Evolutionary conservation across 1,140 invertebrate species (phyloP).

Genomic region (Hyphantria cunea): DNA sequence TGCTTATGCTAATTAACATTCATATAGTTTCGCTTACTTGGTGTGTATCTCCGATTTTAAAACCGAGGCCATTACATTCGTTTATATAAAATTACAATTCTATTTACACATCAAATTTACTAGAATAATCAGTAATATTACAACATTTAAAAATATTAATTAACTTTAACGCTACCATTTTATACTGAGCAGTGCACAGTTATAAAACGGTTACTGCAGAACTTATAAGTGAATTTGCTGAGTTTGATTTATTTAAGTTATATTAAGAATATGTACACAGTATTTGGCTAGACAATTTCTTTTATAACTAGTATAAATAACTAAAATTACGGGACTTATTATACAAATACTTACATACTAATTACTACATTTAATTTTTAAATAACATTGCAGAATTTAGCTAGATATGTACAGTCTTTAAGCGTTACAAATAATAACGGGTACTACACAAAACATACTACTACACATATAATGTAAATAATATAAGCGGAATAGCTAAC

Average conservation of each 20-base stretch:
- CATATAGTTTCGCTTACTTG: too few relatives aligned
- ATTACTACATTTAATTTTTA: neutral
- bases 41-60: slow-evolving; percentile 7
- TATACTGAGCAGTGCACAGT: too few relatives aligned
- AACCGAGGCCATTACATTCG: slow-evolving; percentile 22
- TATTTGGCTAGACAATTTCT: neutral
- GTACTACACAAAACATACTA: neutral
- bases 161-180: too few relatives aligned
- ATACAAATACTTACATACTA: too few relatives aligned
- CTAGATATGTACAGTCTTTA: neutral
- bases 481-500: too few relatives aligned
- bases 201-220: too few relatives aligned
- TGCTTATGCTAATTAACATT: too few relatives aligned
- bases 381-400: slow-evolving; percentile 3
- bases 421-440: neutral
- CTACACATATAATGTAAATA: neutral
- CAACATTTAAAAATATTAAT: neutral
- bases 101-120: slow-evolving; percentile 5
- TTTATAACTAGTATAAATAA: neutral
- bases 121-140: neutral
- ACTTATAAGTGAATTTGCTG: too few relatives aligned
- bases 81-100: neutral
- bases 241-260: too few relatives aligned
- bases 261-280: too few relatives aligned
- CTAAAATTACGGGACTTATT: neutral